These are phyloP conservation scores for Sigmodon hispidus DNA, from an alignment of 2,113 vertebrate genomes.

Conservation along the genomic window DNA sequence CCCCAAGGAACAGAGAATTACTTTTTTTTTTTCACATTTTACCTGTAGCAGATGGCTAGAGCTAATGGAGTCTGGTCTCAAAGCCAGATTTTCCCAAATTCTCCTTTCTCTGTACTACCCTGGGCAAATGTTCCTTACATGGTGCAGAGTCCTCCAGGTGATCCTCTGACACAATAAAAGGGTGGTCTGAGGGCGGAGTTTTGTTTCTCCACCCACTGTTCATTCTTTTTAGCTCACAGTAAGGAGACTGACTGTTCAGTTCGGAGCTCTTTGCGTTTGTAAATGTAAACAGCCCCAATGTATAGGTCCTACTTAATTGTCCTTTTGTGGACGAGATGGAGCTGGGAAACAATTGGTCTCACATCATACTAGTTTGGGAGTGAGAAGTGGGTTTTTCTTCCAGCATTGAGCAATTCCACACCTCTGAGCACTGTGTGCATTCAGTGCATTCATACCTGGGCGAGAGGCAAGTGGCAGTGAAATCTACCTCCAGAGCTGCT, in stretches of 20 bases:
- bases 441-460: background rate
- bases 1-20: background rate
- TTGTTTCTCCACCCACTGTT: too few relatives aligned
- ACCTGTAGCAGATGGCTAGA: background rate
- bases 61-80: background rate
- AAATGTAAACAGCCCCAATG: background rate
- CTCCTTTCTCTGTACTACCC: background rate
- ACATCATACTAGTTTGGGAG: background rate
- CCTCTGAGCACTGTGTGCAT: background rate
- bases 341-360: background rate
- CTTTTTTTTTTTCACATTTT: background rate
- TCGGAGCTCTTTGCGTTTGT: fast-evolving
- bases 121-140: background rate
- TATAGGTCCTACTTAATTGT: background rate
- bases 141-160: background rate
- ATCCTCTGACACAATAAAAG: background rate
- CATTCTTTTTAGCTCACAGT: background rate
- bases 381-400: background rate
- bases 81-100: background rate
- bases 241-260: background rate
- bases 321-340: background rate
- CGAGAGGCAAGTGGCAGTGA: background rate
- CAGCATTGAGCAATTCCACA: too few relatives aligned
- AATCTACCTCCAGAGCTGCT: background rate
- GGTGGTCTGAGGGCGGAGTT: fast-evolving